phyloP scores from a whole-genome alignment of 2,113 vertebrate genomes.

The Marmota flaviventris region DNA sequence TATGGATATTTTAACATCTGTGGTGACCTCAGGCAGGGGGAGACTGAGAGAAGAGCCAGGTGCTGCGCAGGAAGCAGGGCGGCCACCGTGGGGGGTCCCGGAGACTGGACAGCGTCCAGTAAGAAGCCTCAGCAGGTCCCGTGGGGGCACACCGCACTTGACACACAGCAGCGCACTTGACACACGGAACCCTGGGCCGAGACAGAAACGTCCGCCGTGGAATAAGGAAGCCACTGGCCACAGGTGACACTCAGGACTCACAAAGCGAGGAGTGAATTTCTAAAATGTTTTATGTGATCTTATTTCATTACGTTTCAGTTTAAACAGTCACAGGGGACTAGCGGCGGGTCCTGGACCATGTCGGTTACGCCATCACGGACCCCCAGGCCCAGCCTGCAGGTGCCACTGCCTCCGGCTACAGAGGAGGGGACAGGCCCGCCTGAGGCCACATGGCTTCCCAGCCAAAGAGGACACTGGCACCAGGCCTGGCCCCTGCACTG shows the following conservation, averaged over 20 bases:
- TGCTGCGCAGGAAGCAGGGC: neutral
- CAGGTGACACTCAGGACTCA: neutral
- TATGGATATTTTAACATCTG: neutral
- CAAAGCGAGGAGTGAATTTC: neutral
- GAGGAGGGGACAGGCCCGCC: slow-evolving; percentile 30
- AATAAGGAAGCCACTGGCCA: neutral
- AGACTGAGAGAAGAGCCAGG: neutral
- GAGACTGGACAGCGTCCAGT: neutral
- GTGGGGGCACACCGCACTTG: rapidly evolving
- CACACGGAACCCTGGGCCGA: too few species aligned
- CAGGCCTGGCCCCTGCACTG: neutral
- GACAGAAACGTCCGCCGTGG: neutral
- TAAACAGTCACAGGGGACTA: neutral
- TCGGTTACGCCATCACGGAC: neutral
- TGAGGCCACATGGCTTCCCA: neutral
- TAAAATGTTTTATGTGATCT: neutral
- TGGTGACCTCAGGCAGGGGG: neutral
- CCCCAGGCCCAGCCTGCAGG: neutral
- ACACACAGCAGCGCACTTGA: too few species aligned
- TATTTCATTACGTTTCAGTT: neutral
- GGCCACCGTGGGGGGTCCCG: neutral
- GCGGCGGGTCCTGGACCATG: rapidly evolving
- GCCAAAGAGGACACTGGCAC: neutral
- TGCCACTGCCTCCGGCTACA: neutral
- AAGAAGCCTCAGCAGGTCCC: neutral